Percentiles rank a stretch among this genome's conserved stretches.
Conservation (phyloP, 2,888 invertebrate species). For the Anthophora plumipes region DNA sequence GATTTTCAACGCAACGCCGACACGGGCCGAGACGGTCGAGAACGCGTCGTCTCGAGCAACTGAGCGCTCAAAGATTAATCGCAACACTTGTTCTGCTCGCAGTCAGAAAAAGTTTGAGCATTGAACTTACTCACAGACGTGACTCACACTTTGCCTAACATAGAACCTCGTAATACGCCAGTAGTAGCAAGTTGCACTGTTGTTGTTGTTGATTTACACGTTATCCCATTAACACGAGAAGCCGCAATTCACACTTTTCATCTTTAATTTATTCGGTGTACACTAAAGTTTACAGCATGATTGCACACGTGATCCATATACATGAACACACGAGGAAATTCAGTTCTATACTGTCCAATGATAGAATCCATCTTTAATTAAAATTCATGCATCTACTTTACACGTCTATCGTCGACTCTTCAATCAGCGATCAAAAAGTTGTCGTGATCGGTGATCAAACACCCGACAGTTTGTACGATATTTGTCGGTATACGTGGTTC, state of each 20-base stretch:
- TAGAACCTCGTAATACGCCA: conserved; percentile 73
- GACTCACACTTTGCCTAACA: conserved; percentile 74
- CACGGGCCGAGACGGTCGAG: not conserved
- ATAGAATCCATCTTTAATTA: conserved; percentile 64
- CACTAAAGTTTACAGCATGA: conserved; percentile 73
- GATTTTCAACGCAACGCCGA: not conserved
- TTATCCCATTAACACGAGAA: conserved; percentile 70
- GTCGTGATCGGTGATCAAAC: conserved; percentile 68
- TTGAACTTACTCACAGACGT: conserved; percentile 42
- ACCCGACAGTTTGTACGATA: conserved; percentile 73
- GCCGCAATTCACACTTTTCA: conserved; percentile 49
- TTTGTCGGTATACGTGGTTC: conserved; percentile 70
- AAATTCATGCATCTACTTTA: conserved; percentile 67
- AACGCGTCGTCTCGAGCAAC: not conserved
- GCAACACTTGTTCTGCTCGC: not conserved
- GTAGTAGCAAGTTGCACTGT: conserved; percentile 73
- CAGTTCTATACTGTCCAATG: conserved; percentile 55
- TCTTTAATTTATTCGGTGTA: conserved; percentile 58
- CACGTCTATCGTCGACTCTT: conserved; percentile 84
- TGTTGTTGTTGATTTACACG: conserved; percentile 68
- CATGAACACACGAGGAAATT: conserved; percentile 40
- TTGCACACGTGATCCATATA: conserved; percentile 57
- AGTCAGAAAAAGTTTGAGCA: conserved; percentile 31
- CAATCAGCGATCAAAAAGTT: conserved; percentile 79
- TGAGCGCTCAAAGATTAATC: not conserved